Base-by-base conservation (phyloP, 2,113 vertebrate genomes). In the Tylochromis polylepis region DNA sequence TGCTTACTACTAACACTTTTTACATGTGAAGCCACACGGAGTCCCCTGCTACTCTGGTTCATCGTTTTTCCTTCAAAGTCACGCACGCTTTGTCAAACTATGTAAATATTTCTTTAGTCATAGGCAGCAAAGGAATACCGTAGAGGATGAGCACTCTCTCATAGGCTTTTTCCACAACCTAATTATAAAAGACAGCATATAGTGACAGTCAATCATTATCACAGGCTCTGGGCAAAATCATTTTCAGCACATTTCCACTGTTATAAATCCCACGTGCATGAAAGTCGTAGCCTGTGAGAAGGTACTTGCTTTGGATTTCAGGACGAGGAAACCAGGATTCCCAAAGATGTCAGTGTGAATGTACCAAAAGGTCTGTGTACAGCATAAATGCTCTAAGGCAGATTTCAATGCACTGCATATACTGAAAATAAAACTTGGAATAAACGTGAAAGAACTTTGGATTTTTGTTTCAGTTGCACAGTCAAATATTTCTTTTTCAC, bases 301-400 rank as follows among this genome's bases (percentile, higher is more conserved):
- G 82, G 88, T 57, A 95, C 90, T 94, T 94, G 93, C 92, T 94
- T 93, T 53, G 90, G 94, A 93, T 94, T 93, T 95, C 87, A 65
- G 82, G 83, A 75, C 36, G 72, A 85, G 41, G 41, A 91, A 67
- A 22, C 58, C 7, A 22, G 87, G 87, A 92, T 86, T 91, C 88
- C 87, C 87, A 31, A 29, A 77, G 24, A 87, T 70, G 85, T 85
- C 65, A 67, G 51, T 31, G 79, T 85, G 22, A 7, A 75, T 87
- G 78, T 34, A 43, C 27, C 62, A 49, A 22, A 41, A 31, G 49
- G 49, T 55, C 55, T 59, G 11, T 22, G 31, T n/a, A n/a, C n/a
- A n/a, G n/a, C n/a, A n/a, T n/a, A n/a, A n/a, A n/a, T n/a, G n/a
- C n/a, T n/a, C n/a, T 49, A 49, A 53, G 18, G 7, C 3, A 20